phyloP scores from a whole-genome alignment of 2,113 vertebrate genomes.

The Sinocyclocheilus rhinocerous region DNA sequence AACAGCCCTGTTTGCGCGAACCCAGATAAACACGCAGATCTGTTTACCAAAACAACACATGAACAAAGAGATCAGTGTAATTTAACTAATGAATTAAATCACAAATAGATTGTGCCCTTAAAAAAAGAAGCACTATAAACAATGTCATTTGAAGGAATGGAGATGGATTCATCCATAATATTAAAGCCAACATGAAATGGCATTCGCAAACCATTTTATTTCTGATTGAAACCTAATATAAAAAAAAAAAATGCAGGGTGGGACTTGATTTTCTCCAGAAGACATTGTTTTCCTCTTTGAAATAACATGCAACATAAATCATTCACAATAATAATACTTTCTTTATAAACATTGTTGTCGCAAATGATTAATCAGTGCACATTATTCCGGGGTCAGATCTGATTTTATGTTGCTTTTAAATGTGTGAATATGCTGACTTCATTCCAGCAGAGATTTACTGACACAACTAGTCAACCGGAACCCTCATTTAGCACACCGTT shows the following conservation, averaged over 20 bases:
- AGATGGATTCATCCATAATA: neutral
- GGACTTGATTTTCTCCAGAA: neutral
- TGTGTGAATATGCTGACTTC: neutral
- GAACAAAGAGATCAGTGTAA: neutral
- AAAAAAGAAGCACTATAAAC: neutral
- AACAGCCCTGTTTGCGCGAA: neutral
- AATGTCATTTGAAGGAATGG: neutral
- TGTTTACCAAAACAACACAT: neutral
- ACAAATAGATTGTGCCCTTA: neutral
- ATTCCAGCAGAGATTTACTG: conserved; percentile 4
- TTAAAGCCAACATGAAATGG: neutral
- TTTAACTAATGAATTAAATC: neutral
- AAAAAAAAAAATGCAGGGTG: neutral
- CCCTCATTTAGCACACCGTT: conserved; percentile 11
- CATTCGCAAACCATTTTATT: neutral
- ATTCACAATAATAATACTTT: neutral
- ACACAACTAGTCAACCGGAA: neutral
- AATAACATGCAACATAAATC: neutral
- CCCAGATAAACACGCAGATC: neutral
- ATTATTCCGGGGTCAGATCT: neutral
- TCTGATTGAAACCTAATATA: neutral
- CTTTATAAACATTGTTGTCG: neutral
- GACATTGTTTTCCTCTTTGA: neutral
- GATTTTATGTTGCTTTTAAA: neutral
- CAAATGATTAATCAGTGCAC: neutral